phyloP scores from a whole-genome alignment of 2,888 invertebrate species.

The Melitaea athalia region DNA sequence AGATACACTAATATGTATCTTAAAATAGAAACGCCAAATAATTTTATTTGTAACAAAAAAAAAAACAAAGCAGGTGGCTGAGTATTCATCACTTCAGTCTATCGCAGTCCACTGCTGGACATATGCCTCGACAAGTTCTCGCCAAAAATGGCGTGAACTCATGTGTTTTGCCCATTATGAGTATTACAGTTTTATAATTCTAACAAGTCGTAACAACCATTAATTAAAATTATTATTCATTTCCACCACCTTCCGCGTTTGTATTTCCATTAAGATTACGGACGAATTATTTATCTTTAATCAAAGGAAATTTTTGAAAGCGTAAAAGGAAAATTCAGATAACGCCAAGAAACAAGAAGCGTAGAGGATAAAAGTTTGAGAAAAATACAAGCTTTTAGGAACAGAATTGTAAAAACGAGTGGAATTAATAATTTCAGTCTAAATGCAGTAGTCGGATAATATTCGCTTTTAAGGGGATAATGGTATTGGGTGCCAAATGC shows the following conservation, averaged over 20 bases:
- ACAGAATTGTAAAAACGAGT: slow-evolving; percentile 21
- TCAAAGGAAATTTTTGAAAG: slow-evolving; percentile 20
- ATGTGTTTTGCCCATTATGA: too few species aligned
- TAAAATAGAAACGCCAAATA: too few species aligned
- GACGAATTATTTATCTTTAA: slow-evolving; percentile 16
- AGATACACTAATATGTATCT: too few species aligned
- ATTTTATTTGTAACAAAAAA: background rate
- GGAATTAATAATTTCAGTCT: slow-evolving; percentile 15
- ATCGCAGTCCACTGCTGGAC: too few species aligned
- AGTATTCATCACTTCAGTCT: too few species aligned
- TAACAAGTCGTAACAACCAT: background rate
- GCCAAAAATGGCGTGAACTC: too few species aligned
- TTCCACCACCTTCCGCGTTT: slow-evolving; percentile 3
- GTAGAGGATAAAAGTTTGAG: slow-evolving; percentile 18
- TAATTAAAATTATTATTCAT: background rate
- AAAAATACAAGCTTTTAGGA: slow-evolving; percentile 25
- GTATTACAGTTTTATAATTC: too few species aligned
- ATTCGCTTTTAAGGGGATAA: slow-evolving; percentile 23
- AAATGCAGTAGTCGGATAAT: slow-evolving; percentile 22
- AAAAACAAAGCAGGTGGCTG: background rate
- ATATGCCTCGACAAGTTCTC: too few species aligned
- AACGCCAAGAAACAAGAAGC: slow-evolving; percentile 22
- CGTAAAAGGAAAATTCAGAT: slow-evolving; percentile 22
- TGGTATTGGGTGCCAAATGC: slow-evolving; percentile 21
- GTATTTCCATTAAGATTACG: background rate